These are phyloP conservation scores for cat (Felis catus) DNA, from an alignment of 2,113 vertebrate species.

Conservation along the genomic window DNA sequence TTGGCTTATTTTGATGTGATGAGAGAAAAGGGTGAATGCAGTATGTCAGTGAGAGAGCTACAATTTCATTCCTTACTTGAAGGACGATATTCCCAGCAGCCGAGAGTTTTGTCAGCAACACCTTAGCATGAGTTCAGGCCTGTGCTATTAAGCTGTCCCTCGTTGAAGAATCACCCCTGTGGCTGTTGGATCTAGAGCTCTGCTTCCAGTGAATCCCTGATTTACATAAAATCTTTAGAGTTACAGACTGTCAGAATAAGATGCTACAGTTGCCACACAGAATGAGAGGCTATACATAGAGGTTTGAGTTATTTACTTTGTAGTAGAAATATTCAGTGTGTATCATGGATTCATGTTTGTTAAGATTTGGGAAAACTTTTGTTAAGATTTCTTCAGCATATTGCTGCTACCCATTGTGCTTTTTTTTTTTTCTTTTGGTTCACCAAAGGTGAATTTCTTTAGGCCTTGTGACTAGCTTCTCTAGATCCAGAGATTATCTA, in stretches of 20 bases:
- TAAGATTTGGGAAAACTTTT: not conserved
- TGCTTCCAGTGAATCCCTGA: not conserved
- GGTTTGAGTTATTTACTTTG: not conserved
- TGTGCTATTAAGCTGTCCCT: not conserved
- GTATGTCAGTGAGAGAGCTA: not conserved
- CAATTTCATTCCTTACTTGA: not conserved
- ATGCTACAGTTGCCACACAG: not conserved
- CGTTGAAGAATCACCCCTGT: not conserved
- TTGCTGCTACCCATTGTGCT: not conserved
- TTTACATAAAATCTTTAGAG: not conserved
- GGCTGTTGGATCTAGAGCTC: not conserved
- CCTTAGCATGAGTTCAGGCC: not conserved
- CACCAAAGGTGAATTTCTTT: conserved; percentile 43
- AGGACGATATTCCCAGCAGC: not conserved
- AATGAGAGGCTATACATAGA: not conserved
- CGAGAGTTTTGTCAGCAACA: not conserved
- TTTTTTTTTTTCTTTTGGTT: conserved; percentile 2
- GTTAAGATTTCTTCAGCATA: not conserved
- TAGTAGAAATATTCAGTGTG: not conserved
- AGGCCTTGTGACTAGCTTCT: conserved; percentile 53
- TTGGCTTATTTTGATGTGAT: not conserved
- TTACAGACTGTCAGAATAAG: not conserved
- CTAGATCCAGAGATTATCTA: conserved; percentile 66
- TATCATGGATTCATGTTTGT: not conserved
- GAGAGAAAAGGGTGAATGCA: not conserved